Conservation (phyloP, 2,113 vertebrate species). For the Marmota flaviventris region DNA sequence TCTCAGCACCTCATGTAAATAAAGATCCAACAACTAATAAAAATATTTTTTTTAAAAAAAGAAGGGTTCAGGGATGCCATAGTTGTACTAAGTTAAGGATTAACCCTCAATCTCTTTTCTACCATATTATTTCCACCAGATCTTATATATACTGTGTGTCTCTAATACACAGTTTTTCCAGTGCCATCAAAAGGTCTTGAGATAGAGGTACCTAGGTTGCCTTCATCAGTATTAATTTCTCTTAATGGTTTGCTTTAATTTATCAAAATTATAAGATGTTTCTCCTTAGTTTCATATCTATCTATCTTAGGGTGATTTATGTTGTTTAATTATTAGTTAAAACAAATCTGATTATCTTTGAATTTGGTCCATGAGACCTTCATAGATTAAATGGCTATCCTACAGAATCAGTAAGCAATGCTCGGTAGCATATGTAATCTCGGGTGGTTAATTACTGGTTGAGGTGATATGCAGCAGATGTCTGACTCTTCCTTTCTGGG, state of each 20-base stretch:
- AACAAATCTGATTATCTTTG: constrained; percentile 20
- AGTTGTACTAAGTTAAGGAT: background rate
- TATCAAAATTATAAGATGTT: background rate
- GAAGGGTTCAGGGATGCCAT: background rate
- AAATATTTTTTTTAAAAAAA: too few relatives aligned
- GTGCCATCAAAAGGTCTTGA: background rate
- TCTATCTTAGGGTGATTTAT: background rate
- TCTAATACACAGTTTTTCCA: background rate
- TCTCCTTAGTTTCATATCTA: background rate
- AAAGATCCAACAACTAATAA: too few relatives aligned
- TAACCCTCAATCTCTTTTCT: background rate
- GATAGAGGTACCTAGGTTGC: background rate
- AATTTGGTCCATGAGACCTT: constrained; percentile 66
- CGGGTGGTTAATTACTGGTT: constrained; percentile 81
- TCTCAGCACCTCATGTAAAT: too few relatives aligned
- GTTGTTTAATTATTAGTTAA: constrained; percentile 27
- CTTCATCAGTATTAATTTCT: constrained; percentile 26
- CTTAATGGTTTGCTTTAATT: constrained; percentile 58
- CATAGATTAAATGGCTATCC: background rate
- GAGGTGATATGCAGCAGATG: constrained; percentile 72
- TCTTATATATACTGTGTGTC: background rate
- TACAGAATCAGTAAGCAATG: constrained; percentile 51
- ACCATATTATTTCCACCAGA: background rate
- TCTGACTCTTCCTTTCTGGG: constrained; percentile 85
- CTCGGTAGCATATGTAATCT: constrained; percentile 76